Base-by-base conservation (phyloP, 1,140 invertebrate genomes). In the Dinoponera quadriceps region DNA sequence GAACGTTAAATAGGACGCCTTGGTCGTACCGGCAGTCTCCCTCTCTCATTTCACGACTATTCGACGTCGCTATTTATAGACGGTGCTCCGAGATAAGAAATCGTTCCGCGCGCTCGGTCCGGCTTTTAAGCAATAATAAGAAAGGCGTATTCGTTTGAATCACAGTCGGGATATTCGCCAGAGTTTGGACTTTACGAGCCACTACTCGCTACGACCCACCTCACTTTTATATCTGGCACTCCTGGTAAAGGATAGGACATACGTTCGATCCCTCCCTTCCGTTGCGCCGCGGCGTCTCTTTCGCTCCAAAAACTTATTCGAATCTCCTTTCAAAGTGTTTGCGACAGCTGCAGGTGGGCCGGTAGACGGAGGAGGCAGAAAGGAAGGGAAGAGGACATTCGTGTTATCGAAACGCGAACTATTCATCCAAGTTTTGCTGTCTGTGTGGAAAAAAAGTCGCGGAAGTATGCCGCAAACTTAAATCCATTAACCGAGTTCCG, bases 371-470 rank as follows among this genome's bases (percentile, higher is more conserved):
- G n/a, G 3, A 16, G n/a, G 14, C 44, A 22, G 38, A 44, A 9
- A 57, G 38, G 7, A 62, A 49, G 48, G 27, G 33, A 49, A 38
- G 48, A 63, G 82, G 14, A 82, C 51, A 71, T 65, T 85, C 69
- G 51, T 82, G 85, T 82, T 88, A 88, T 88, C 85, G 84, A 82
- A 69, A 87, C 49, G 77, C 44, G 22, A 83, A 85, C 66, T 68
- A 69, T 78, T 73, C 66, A 33, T 2, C 27, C 7, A 66, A 88
- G 71, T 87, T 88, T 69, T 13, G 7, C 18, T 51, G 16, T 66
- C n/a, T 22, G 22, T 55, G n/a, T n/a, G n/a, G n/a, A n/a, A 25
- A 55, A 57, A 49, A 75, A 38, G 18, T 44, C 3, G n/a, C 18
- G 62, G 29, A 78, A 55, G 49, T 68, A 44, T 68, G 74, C 5